Evolutionary conservation across 2,888 invertebrate species (phyloP).

Genomic region (Troilus luridus): DNA sequence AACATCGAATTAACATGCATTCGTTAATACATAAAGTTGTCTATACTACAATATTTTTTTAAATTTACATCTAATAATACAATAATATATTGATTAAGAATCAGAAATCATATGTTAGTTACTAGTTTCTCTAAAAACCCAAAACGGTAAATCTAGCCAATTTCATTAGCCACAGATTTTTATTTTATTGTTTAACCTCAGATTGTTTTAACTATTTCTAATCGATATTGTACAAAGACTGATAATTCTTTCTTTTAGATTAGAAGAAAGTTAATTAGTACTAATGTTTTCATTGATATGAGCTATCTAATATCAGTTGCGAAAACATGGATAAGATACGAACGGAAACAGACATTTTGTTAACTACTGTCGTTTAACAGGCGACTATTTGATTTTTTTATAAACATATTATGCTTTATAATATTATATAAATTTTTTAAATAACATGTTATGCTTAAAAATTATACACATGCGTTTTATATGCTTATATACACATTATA

Average conservation of each 20-base stretch:
- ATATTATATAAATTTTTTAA: too few species aligned
- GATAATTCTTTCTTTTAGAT: neutral
- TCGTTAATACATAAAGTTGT: too few species aligned
- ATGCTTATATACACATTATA: too few species aligned
- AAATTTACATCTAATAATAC: too few species aligned
- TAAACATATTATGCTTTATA: neutral
- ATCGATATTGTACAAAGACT: neutral
- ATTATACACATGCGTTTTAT: too few species aligned
- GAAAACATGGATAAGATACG: slow-evolving; percentile 9
- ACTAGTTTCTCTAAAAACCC: neutral
- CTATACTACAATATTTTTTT: too few species aligned
- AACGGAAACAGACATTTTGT: neutral
- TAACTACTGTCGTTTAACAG: neutral
- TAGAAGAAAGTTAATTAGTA: neutral
- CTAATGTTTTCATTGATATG: neutral
- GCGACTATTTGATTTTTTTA: neutral
- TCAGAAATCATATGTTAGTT: neutral
- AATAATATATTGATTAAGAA: neutral
- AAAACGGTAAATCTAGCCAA: neutral
- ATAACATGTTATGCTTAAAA: neutral
- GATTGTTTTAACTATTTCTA: neutral
- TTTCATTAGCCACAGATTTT: neutral
- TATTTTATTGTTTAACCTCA: neutral
- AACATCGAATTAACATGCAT: too few species aligned
- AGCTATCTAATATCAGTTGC: neutral